Base-by-base conservation (phyloP, 1,140 invertebrate genomes). In the Trichonephila inaurata region DNA sequence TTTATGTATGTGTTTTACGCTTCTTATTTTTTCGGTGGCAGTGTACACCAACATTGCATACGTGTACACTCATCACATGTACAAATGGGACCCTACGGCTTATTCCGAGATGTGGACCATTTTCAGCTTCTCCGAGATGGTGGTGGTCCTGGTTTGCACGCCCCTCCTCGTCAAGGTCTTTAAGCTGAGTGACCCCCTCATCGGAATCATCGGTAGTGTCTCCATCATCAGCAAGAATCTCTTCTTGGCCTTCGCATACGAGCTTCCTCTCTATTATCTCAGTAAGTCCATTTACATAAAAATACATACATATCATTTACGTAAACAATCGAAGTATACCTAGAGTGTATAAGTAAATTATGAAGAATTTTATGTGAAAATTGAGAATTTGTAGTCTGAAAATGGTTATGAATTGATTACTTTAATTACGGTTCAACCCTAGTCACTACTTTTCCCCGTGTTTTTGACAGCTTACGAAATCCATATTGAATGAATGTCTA, bases 201-300 rank as follows among this genome's bases (percentile, higher is more conserved):
- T 93, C 33, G 92, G 92, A n/a, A 82, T 93, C 40, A 77, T 93
- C 8, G 92, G 92, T 7, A 88, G 66, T 19, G 58, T 93, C 0
- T 93, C 92, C 24, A 93, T 93, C 66, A 93, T 93, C 12, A 28
- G 85, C 64, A 93, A 93, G 62, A 93, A 93, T 44, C 40, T 93
- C 19, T 93, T 93, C 40, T 28, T 93, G 19, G 92, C 92, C 16
- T 64, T 93, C 12, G 85, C 92, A 0, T 82, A 77, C 61, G 28
- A 88, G 1, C 51, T 89, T 7, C 58, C 14, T 21, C 33, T 93
- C 5, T 93, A 88, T 24, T 93, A 89, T n/a, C 16, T 88, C n/a
- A 93, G 92, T 93, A 93, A 93, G 92, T 82, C 14, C 8, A 19
- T 33, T 16, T 3, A 14, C 51, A 58, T 51, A 51, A 10, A 51